A percentile compares a stretch with the other conserved stretches of the same genome.
Conservation (phyloP, 1,140 invertebrate species). For the Trissolcus basalis region DNA sequence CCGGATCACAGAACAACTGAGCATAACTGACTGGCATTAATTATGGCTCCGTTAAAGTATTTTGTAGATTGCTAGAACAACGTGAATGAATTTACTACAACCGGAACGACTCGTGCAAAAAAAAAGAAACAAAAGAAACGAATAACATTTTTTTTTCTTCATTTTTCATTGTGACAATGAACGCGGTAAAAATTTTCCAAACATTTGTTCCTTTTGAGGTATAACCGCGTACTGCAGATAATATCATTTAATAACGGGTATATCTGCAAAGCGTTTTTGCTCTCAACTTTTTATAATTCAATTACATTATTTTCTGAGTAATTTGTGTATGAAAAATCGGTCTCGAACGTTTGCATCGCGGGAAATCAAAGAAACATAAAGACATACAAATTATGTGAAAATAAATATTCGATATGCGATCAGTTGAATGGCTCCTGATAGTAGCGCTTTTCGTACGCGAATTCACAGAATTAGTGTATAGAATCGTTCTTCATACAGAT, state of each 20-base stretch:
- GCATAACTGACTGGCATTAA: slow-evolving; percentile 47
- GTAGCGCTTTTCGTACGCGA: background rate
- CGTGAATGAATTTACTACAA: slow-evolving; percentile 6
- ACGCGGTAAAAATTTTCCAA: no score
- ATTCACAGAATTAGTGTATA: slow-evolving; percentile 10
- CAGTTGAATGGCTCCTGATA: slow-evolving; percentile 14
- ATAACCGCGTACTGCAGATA: no score
- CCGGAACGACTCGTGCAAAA: background rate
- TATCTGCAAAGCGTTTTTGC: no score
- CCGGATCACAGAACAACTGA: slow-evolving; percentile 47
- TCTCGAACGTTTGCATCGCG: no score
- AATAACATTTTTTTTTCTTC: no score
- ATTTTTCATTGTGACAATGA: no score
- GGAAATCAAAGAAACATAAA: slow-evolving; percentile 1
- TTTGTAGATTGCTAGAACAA: slow-evolving; percentile 27
- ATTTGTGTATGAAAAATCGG: background rate
- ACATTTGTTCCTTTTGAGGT: no score
- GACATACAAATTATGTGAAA: slow-evolving; percentile 13
- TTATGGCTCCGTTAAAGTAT: slow-evolving; percentile 36
- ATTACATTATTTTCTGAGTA: background rate
- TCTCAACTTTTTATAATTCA: no score
- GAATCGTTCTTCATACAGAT: slow-evolving; percentile 8
- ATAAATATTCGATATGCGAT: slow-evolving; percentile 21
- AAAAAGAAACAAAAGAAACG: no score
- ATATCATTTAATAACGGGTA: no score